Evolutionary conservation across 2,113 vertebrate genomes (phyloP).

Genomic region (Salvelinus fontinalis): DNA sequence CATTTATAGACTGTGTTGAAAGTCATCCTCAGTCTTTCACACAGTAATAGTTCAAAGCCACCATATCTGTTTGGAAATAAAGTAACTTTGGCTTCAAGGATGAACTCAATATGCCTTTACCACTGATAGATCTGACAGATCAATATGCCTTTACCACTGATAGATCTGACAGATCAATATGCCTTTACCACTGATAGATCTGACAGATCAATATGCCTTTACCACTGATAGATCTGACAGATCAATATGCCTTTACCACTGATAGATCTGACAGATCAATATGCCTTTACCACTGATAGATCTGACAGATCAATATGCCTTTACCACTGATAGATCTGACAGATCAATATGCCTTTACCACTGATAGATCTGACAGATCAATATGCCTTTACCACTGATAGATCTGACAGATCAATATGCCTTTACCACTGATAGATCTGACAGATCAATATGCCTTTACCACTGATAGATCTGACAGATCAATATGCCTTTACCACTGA

Average conservation of each 20-base stretch:
- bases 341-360: constrained; percentile 9
- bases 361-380: too few relatives aligned
- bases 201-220: constrained; percentile 8
- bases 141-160: too few relatives aligned
- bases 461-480: too few relatives aligned
- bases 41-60: neutral
- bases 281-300: too few relatives aligned
- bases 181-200: too few relatives aligned
- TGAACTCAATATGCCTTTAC: constrained; percentile 18
- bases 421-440: too few relatives aligned
- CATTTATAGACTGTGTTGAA: neutral
- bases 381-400: too few relatives aligned
- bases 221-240: too few relatives aligned
- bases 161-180: constrained; percentile 11
- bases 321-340: too few relatives aligned
- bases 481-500: too few relatives aligned
- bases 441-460: constrained; percentile 8
- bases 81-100: constrained; percentile 3
- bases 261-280: too few relatives aligned
- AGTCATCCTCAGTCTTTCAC: neutral
- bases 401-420: constrained; percentile 8
- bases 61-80: neutral
- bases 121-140: constrained; percentile 12
- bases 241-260: too few relatives aligned
- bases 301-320: constrained; percentile 8